Base-by-base conservation (phyloP, 2,113 vertebrate species). In the Bufo bufo region DNA sequence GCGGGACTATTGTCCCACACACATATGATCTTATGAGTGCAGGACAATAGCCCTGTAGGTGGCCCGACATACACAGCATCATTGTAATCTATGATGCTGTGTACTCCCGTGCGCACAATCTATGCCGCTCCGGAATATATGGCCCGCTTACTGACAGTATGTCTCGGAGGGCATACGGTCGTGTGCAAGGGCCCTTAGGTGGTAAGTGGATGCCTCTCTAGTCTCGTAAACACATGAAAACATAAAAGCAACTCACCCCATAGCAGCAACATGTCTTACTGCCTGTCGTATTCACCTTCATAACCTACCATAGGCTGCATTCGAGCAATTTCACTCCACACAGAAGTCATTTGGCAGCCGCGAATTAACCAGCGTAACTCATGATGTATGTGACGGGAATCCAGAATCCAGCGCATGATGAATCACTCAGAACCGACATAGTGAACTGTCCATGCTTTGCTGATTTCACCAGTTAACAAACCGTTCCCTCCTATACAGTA, bases 401-500 rank as follows among this genome's bases (percentile, higher is more conserved):
- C 56, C 19, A 65, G 17, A 82, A 65, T 65, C 43, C 11, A 14
- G 33, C 13, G 23, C 4, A 43, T 56, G 59, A 82, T 82, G 43
- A 82, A 61, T 47, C 1, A 6, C 1, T 23, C 78, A 59, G 61
- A 81, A 45, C 33, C 11, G 33, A 61, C 56, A 81, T 14, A 6
- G 59, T 23, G 33, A 63, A 20, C 19, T 20, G 56, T 45, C 79
- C 43, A 82, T 63, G 59, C 77, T 17, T 80, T 58, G 54, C 80
- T 65, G 59, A 50, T 82, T 65, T 82, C 56, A 82, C 20, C 10
- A 82, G 58, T 82, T 82, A 82, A 65, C 58, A 66, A 65, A 65
- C 59, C 80, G 66, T 82, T 82, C 66, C 80, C 43, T 66, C 45
- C 45, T 50, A 20, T 82, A 19, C 59, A 11, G 59, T 10, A 49